A percentile compares a stretch with the other conserved stretches of the same genome.
Evolutionary conservation across 2,113 vertebrate genomes (phyloP).

Genomic region (Cariama cristata): DNA sequence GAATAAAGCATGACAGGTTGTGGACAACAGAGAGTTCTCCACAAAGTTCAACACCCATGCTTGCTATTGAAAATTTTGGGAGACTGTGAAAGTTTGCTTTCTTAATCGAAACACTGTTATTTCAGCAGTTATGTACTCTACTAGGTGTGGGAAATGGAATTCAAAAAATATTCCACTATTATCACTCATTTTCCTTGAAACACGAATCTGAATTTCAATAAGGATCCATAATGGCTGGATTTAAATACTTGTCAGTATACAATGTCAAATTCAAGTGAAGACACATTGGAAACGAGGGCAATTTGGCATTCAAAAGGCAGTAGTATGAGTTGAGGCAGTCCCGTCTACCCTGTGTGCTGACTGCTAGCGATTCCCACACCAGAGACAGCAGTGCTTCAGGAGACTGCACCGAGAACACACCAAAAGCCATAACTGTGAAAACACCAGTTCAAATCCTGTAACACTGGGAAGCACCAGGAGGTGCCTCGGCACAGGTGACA

Average conservation of each 20-base stretch:
- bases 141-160: neutral
- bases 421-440: neutral
- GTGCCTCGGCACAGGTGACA: fast-evolving
- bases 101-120: neutral
- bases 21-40: neutral
- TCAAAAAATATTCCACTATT: neutral
- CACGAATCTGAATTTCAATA: neutral
- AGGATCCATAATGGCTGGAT: neutral
- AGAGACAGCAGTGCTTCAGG: neutral
- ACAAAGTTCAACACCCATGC: neutral
- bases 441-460: neutral
- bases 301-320: neutral
- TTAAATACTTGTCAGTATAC: neutral
- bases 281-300: fast-evolving
- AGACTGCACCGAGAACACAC: neutral
- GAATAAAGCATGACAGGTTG: neutral
- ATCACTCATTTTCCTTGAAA: neutral
- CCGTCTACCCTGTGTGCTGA: fast-evolving
- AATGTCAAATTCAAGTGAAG: neutral
- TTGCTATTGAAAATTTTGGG: neutral
- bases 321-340: neutral
- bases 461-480: neutral
- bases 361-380: neutral
- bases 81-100: neutral
- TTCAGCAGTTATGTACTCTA: neutral